phyloP scores from a whole-genome alignment of 2,797 vertebrate genomes.

The Agapornis canus region DNA sequence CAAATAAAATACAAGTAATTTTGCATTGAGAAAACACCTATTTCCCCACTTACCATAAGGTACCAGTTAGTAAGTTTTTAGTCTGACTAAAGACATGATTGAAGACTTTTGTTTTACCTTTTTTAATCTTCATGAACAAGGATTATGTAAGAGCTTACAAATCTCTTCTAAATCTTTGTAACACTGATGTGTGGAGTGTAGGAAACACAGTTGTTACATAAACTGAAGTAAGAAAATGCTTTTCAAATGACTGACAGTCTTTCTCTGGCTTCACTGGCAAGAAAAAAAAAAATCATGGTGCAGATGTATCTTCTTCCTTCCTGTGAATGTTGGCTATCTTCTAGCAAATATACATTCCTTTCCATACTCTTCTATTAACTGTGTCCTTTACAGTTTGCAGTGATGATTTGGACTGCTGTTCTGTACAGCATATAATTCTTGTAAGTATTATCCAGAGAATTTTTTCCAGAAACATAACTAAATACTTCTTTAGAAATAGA shows the following conservation, averaged over 20 bases:
- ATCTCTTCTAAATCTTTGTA: not conserved
- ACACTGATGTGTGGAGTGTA: not conserved
- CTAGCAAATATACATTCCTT: not conserved
- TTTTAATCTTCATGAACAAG: not conserved
- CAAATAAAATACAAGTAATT: not conserved
- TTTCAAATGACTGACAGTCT: slow-evolving; percentile 9
- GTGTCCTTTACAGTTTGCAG: slow-evolving; percentile 2
- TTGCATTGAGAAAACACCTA: not conserved
- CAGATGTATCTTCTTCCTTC: not conserved
- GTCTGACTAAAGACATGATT: not conserved
- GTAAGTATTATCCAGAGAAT: not conserved
- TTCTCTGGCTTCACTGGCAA: not conserved
- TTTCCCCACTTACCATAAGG: not conserved
- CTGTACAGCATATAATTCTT: not conserved
- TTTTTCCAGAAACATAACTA: not conserved
- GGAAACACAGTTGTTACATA: not conserved
- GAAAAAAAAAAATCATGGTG: not conserved
- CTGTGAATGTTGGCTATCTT: not conserved
- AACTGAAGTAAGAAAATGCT: not conserved
- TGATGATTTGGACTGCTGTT: slow-evolving; percentile 21
- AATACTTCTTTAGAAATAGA: slow-evolving; percentile 28
- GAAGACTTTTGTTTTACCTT: not conserved
- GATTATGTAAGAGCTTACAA: not conserved
- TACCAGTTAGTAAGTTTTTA: not conserved
- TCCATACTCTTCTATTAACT: not conserved